Evolutionary conservation across 2,888 invertebrate genomes (phyloP), one percentile per base, ranked within the genome.

Genomic region (Noctua janthina): DNA sequence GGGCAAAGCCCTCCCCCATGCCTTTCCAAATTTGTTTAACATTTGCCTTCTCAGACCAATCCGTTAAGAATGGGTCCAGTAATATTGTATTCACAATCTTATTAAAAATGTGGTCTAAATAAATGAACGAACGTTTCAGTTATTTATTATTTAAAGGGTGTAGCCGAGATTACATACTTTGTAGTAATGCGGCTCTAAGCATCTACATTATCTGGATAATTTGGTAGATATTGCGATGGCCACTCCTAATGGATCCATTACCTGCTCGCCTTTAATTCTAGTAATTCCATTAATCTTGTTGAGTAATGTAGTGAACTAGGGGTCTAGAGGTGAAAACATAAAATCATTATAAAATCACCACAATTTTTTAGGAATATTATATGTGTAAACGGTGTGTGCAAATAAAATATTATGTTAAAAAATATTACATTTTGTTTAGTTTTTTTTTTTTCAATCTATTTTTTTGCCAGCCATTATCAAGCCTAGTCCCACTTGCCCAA

Each of bases 211-310:
- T 23, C 67, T 43, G 35, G 56, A 73, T 72, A 81, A 51, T 72
- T 80, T 67, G 15, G 11, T 43, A 72, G 56, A 81, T 71, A 66
- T 71, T 39, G 39, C 23, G 56, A 11, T n/a, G 46, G 46, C 54
- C 29, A 49, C n/a, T 49, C 56, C 66, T 80, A 81, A 81, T 80
- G 66, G 72, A 59, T 81, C 56, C 66, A 71, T 81, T 79, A 80
- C 56, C 23, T 39, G 46, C 64, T 13, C 20, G 43, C n/a, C 20
- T 78, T 51, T 46, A 49, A 35, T 56, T 66, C 46, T 7, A 64
- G 43, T 70, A 46, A 20, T 43, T 79, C 13, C 15, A 51, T 68
- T 79, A 59, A 43, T 51, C 43, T 79, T 68, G 62, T 29, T 29
- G n/a, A 39, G 69, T 80, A 29, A 29, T 51, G n/a, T 69, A 17